phyloP scores from a whole-genome alignment of 2,113 vertebrate species.

The Otolemur garnettii region DNA sequence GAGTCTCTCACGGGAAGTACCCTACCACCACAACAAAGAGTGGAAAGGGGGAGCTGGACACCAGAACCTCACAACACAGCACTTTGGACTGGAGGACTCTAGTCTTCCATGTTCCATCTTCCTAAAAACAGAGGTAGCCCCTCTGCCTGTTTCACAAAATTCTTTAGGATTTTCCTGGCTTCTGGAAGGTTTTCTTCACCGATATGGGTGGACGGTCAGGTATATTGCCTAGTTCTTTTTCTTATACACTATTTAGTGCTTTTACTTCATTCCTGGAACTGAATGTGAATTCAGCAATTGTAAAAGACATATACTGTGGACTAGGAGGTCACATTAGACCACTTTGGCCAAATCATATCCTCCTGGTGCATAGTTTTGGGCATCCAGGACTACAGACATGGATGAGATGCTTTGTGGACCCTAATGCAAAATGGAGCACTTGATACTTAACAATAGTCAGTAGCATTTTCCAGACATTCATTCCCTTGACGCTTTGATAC shows the following conservation, averaged over 20 bases:
- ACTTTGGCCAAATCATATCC: background rate
- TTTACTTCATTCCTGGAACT: constrained; percentile 39
- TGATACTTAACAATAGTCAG: background rate
- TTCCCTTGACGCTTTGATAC: background rate
- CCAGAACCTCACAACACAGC: background rate
- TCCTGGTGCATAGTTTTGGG: background rate
- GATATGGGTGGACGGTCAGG: background rate
- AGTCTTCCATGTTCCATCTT: background rate
- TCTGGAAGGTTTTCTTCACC: background rate
- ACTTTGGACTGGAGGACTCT: background rate
- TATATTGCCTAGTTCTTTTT: background rate
- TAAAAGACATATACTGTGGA: background rate
- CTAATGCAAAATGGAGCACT: background rate
- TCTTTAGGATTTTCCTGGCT: background rate
- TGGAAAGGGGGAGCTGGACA: background rate
- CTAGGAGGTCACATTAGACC: background rate
- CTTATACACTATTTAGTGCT: background rate
- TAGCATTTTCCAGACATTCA: background rate
- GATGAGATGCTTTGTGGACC: background rate
- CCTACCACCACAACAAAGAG: background rate
- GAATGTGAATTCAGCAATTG: background rate
- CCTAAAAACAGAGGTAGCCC: background rate
- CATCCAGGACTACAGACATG: background rate
- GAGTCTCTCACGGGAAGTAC: background rate
- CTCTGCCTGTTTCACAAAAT: background rate